Conservation (phyloP, 2,797 vertebrate species). For the Cyclopterus lumpus region DNA sequence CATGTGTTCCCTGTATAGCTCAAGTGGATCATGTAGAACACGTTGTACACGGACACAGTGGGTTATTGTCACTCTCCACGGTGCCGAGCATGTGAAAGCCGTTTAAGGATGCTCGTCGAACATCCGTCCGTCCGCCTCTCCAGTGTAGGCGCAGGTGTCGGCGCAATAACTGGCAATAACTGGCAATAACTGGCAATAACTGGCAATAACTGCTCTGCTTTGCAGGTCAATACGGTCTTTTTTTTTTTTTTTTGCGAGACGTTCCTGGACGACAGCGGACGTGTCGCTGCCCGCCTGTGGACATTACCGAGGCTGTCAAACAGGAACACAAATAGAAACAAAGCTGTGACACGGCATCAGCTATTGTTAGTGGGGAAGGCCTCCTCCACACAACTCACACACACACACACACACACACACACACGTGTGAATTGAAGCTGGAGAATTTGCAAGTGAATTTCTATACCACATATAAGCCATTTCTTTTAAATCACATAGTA, state of each 20-base stretch:
- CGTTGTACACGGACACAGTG: not conserved
- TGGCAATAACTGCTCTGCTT: not conserved
- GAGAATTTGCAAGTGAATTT: not conserved
- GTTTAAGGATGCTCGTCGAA: not conserved
- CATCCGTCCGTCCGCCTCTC: not conserved
- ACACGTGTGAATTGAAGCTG: not conserved
- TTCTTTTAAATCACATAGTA: not conserved
- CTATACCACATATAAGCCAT: not conserved
- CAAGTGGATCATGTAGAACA: not conserved
- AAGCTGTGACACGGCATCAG: not conserved
- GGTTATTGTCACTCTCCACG: not conserved
- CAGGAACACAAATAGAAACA: not conserved
- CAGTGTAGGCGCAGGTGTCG: not conserved
- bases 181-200: not conserved
- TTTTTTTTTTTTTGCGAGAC: conserved; percentile 1
- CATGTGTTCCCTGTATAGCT: not conserved
- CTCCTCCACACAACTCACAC: not conserved
- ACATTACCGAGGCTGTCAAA: not conserved
- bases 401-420: not conserved
- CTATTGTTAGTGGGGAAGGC: not conserved
- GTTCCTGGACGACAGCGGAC: not conserved
- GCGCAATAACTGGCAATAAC: not conserved
- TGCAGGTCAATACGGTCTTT: not conserved
- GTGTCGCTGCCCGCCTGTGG: not conserved
- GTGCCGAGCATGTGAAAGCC: not conserved